Conservation (phyloP, 1,140 invertebrate genomes). For the Eulimnadia texana region DNA sequence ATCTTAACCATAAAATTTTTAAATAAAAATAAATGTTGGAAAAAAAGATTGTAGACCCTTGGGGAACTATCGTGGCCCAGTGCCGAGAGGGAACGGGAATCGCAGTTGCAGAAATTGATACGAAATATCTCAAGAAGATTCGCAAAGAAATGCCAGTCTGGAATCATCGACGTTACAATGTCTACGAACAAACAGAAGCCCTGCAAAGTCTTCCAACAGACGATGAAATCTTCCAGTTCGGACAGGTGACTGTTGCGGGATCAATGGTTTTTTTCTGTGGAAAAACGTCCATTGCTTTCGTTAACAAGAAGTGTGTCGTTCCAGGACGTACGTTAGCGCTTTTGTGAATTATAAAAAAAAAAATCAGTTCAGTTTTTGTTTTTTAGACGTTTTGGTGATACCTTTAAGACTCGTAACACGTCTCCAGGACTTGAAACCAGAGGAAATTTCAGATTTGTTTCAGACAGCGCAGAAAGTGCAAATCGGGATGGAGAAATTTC, state of each 20-base stretch:
- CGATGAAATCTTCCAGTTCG: constrained; percentile 36
- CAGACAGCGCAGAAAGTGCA: constrained; percentile 48
- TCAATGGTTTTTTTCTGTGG: constrained; percentile 42
- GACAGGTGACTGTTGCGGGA: constrained; percentile 35
- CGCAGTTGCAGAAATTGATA: constrained; percentile 55
- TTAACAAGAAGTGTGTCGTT: constrained; percentile 64
- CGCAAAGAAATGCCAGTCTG: constrained; percentile 72
- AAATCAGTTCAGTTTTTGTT: neutral
- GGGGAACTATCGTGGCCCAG: constrained; percentile 72
- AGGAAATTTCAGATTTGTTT: constrained; percentile 71
- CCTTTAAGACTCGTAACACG: constrained; percentile 44
- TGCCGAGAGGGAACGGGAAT: constrained; percentile 45
- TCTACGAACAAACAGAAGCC: constrained; percentile 32
- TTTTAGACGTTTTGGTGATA: constrained; percentile 57
- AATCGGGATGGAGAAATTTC: constrained; percentile 48
- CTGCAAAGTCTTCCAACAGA: constrained; percentile 21
- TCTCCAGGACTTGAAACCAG: constrained; percentile 47
- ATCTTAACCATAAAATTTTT: neutral
- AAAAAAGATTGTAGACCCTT: constrained; percentile 63
- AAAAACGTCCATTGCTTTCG: constrained; percentile 40
- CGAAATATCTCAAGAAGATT: constrained; percentile 44
- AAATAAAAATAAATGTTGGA: neutral
- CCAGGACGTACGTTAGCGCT: constrained; percentile 73
- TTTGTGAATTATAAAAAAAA: neutral
- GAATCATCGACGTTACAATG: constrained; percentile 54